Evolutionary conservation across 2,888 invertebrate species (phyloP).

Genomic region (Pandemis cinnamomeana): DNA sequence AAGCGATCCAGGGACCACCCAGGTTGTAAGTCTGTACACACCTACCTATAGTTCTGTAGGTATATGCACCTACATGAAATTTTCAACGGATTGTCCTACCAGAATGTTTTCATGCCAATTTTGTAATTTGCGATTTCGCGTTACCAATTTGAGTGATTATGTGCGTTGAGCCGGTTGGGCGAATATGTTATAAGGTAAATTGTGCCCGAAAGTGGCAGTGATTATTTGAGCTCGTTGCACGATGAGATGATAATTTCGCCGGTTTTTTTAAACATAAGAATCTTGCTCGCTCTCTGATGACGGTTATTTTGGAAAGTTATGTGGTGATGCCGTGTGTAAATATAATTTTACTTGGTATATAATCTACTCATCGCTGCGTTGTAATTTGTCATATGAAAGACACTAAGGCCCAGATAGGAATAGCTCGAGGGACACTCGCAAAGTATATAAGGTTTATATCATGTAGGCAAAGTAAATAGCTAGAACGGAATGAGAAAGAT

Average conservation of each 20-base stretch:
- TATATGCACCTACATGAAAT: constrained; percentile 53
- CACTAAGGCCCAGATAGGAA: neutral
- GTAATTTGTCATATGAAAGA: neutral
- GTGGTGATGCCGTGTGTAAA: constrained; percentile 39
- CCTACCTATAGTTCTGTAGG: constrained; percentile 51
- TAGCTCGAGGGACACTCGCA: neutral
- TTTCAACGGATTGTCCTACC: constrained; percentile 51
- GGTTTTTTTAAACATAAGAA: constrained; percentile 30
- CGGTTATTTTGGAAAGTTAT: constrained; percentile 39
- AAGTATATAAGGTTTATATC: neutral
- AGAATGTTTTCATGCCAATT: constrained; percentile 69
- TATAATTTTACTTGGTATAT: constrained; percentile 35
- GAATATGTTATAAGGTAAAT: constrained; percentile 72
- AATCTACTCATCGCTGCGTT: neutral
- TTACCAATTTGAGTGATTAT: constrained; percentile 79
- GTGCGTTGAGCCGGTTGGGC: constrained; percentile 59
- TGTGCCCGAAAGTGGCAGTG: constrained; percentile 59
- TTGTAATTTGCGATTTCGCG: constrained; percentile 76
- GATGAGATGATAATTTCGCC: constrained; percentile 73
- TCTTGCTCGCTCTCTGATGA: constrained; percentile 24
- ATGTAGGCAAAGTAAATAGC: neutral
- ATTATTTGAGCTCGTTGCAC: constrained; percentile 63
- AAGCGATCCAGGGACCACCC: constrained; percentile 80
- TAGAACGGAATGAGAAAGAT: neutral
- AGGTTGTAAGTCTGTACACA: constrained; percentile 54